phyloP scores from a whole-genome alignment of 2,113 vertebrate genomes.

The Puma concolor region DNA sequence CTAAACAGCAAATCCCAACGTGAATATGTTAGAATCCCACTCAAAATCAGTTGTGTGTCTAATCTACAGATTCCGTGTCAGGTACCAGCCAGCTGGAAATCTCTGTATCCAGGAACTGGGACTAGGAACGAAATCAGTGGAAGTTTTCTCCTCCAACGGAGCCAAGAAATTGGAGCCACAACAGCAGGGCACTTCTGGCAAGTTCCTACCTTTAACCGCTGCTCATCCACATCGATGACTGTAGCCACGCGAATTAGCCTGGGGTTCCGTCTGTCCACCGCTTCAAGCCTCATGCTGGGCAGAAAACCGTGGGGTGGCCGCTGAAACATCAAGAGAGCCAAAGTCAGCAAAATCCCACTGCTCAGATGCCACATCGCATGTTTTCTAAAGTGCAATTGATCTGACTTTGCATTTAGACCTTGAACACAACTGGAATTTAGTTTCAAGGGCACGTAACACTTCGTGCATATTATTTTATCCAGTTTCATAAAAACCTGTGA shows the following conservation, averaged over 20 bases:
- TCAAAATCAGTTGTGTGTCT: neutral
- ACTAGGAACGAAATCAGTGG: neutral
- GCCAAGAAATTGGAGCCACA: neutral
- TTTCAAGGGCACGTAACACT: neutral
- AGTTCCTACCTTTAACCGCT: conserved; percentile 77
- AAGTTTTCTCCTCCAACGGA: neutral
- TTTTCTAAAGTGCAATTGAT: neutral
- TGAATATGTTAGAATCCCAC: neutral
- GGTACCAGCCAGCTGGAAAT: neutral
- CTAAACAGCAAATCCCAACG: neutral
- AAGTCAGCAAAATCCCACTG: neutral
- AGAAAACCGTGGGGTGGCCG: conserved; percentile 82
- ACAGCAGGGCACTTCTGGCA: neutral
- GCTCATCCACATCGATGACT: conserved; percentile 77
- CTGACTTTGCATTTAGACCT: neutral
- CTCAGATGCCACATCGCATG: neutral
- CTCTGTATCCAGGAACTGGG: neutral
- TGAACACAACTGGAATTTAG: neutral
- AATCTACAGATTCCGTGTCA: neutral
- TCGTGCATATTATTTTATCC: neutral
- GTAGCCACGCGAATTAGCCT: conserved; percentile 75
- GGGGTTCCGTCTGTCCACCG: conserved; percentile 80
- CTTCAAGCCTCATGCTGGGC: conserved; percentile 81
- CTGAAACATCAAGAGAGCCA: conserved; percentile 60
- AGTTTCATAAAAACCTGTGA: neutral